Conservation (phyloP, 2,888 invertebrate species). For the Macrosiphum euphorbiae region DNA sequence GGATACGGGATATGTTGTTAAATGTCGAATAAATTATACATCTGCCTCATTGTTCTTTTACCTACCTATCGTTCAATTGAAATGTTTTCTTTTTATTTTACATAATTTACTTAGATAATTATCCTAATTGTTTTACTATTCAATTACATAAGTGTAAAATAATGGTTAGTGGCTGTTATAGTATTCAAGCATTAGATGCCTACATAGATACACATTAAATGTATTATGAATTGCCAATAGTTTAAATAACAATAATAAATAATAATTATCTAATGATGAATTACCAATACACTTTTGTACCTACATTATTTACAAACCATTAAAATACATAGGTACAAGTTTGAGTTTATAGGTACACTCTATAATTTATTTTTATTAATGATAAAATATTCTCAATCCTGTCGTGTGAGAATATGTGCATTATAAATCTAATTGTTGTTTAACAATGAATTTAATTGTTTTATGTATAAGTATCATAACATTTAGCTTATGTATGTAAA, state of each 20-base stretch:
- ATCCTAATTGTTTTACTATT: not conserved
- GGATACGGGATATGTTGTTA: not conserved
- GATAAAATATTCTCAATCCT: not conserved
- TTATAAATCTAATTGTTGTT: not conserved
- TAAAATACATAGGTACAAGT: not conserved
- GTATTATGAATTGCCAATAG: not conserved
- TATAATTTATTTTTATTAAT: not conserved
- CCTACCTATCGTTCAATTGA: not conserved
- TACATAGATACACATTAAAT: not conserved
- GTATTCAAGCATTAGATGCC: not conserved
- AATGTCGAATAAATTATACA: not conserved
- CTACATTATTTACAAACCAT: not conserved
- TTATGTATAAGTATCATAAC: not conserved
- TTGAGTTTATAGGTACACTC: not conserved
- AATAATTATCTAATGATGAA: not conserved
- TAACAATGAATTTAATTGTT: not conserved
- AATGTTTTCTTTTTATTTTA: not conserved
- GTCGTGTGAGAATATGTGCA: not conserved
- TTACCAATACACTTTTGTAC: not conserved
- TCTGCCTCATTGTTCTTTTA: not conserved
- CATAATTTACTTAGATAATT: not conserved
- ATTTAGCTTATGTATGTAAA: not conserved
- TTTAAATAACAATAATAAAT: not conserved
- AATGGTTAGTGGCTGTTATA: not conserved
- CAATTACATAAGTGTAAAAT: constrained; percentile 17